Evolutionary conservation across 2,888 invertebrate genomes (phyloP).

Genomic region (Tinea semifulvella): DNA sequence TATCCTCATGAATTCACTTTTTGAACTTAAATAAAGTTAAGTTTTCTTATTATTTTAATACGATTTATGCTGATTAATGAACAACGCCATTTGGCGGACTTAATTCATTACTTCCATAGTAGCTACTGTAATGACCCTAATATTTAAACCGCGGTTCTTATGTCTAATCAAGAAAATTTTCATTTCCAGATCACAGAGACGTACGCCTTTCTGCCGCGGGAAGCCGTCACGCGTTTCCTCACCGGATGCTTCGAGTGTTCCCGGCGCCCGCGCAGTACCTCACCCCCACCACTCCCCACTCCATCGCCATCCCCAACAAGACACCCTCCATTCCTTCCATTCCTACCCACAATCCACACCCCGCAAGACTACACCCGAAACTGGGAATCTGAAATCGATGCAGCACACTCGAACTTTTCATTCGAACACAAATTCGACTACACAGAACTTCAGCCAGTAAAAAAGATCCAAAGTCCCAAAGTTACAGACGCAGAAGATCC

Average conservation of each 20-base stretch:
- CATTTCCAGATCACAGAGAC: conserved; percentile 91
- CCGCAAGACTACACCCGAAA: conserved; percentile 56
- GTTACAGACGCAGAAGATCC: conserved; percentile 38
- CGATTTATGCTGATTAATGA: no score
- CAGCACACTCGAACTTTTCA: conserved; percentile 48
- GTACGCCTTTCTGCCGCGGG: conserved; percentile 94
- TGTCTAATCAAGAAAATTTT: no score
- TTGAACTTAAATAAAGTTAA: no score
- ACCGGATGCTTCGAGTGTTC: conserved; percentile 95
- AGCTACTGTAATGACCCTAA: no score
- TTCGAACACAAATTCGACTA: conserved; percentile 55
- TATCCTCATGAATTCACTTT: no score
- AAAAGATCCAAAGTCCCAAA: conserved; percentile 55
- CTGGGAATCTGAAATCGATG: conserved; percentile 64
- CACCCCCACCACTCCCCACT: conserved; percentile 63
- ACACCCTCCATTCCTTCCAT: conserved; percentile 50
- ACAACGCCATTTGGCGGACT: no score
- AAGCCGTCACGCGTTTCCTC: conserved; percentile 95
- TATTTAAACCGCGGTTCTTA: no score
- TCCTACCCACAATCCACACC: conserved; percentile 40
- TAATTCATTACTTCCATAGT: no score
- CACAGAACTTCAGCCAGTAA: conserved; percentile 49
- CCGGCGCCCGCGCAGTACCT: conserved; percentile 75
- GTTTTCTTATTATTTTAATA: no score
- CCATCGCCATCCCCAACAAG: conserved; percentile 60